Evolutionary conservation across 2,888 invertebrate genomes (phyloP), one percentile per base, ranked within the genome.

Genomic region (Exephanes ischioxanthus): DNA sequence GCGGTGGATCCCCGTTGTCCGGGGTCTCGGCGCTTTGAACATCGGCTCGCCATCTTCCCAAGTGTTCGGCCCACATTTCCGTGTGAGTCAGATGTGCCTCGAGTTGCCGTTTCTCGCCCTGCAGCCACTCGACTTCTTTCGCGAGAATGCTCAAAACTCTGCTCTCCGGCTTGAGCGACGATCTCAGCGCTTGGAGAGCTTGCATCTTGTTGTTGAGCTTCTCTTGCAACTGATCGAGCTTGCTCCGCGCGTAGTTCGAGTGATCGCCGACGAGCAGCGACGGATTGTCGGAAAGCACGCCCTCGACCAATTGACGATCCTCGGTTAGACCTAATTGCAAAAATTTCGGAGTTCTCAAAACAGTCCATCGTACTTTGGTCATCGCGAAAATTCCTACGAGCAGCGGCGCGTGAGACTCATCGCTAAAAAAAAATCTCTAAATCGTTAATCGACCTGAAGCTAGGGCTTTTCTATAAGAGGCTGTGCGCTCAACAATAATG

Each of bases 11-110:
- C 0, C 96, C 96, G 88, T 96, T 96, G 83, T 96, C 96, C 86
- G 95, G 94, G 51, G 95, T 94, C 95, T 98, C 97, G 7, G 97
- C 97, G 91, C 97, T 97, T 92, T 97, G 97, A 33, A 98, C 97
- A 61, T 96, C 96, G 6, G 98, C 98, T 84, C 97, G 96, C 98
- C 98, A 98, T 87, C 96, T 96, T 30, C 98, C 98, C 88, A 98
- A 95, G 93, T 98, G 97, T 89, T 98, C 98, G 0, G 97, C 97
- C 98, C 98, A 98, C 71, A 97, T 96, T 94, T 98, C 98, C 0
- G 98, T 98, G 58, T 98, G 95, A 19, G 96, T 96, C 76, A 98
- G 95, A 94, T 98, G 98, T 0, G 97, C 97, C 92, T 98, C 98
- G 58, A 98, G 94, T 88, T 97, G 96, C 87, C 97, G 95, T 91